Conservation (phyloP, 2,113 vertebrate genomes). For the Terrapene triunguis region DNA sequence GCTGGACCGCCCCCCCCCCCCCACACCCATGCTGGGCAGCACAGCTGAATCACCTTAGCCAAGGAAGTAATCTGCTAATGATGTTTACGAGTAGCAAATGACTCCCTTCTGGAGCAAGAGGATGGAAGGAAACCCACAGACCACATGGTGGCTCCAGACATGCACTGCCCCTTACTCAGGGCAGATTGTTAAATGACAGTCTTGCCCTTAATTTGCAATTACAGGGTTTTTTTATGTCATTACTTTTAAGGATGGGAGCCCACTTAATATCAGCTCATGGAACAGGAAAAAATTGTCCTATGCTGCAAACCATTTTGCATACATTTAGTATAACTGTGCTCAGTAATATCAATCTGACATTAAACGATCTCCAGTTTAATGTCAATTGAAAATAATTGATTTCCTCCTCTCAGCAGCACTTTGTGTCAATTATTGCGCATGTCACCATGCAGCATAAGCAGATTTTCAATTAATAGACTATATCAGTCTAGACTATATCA, state of each 20-base stretch:
- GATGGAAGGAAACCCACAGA: neutral
- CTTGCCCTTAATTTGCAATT: slow-evolving; percentile 14
- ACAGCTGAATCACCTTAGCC: neutral
- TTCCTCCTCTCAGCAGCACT: slow-evolving; percentile 71
- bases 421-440: slow-evolving; percentile 71
- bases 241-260: slow-evolving; percentile 21
- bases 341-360: slow-evolving; percentile 74
- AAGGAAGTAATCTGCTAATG: neutral
- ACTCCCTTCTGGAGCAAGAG: neutral
- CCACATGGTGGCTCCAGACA: neutral
- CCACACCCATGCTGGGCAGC: neutral
- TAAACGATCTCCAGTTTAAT: slow-evolving; percentile 72
- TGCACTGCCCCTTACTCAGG: neutral
- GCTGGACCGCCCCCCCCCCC: neutral
- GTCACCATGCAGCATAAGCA: slow-evolving; percentile 63
- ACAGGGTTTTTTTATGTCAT: slow-evolving; percentile 10
- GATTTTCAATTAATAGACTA: slow-evolving; percentile 73
- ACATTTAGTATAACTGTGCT: slow-evolving; percentile 58
- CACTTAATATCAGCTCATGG: slow-evolving; percentile 45
- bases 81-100: neutral
- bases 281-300: slow-evolving; percentile 62
- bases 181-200: slow-evolving; percentile 12
- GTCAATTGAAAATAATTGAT: slow-evolving; percentile 76
- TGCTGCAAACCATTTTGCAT: slow-evolving; percentile 44
- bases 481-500: slow-evolving; percentile 63